phyloP scores from a whole-genome alignment of 2,797 vertebrate species.

The Tragopan temminckii region DNA sequence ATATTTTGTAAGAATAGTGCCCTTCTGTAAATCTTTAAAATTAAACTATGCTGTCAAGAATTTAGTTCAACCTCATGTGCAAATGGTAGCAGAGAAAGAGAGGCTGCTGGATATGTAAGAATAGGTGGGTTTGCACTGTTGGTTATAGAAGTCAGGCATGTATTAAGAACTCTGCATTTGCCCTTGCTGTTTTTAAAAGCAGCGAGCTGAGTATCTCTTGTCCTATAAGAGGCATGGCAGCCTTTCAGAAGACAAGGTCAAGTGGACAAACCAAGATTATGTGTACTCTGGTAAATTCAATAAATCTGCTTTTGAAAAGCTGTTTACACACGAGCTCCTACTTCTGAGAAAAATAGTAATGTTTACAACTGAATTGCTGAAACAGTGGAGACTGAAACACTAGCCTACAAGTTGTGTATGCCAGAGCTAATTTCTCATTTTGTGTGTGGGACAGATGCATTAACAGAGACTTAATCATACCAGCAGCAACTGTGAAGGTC shows the following conservation, averaged over 20 bases:
- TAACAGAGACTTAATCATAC: not conserved
- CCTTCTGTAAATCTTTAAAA: slow-evolving; percentile 56
- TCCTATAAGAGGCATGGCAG: not conserved
- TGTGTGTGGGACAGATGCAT: not conserved
- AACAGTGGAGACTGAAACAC: not conserved
- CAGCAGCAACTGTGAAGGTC: not conserved
- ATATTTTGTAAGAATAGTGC: slow-evolving; percentile 4
- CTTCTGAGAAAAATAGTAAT: not conserved
- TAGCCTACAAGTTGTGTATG: rapidly evolving
- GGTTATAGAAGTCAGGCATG: not conserved
- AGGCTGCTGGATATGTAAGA: not conserved
- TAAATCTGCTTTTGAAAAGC: slow-evolving; percentile 2
- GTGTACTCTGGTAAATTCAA: not conserved
- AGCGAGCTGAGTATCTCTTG: not conserved
- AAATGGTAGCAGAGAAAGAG: slow-evolving; percentile 4
- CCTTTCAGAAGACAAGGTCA: slow-evolving; percentile 7
- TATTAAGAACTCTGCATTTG: not conserved
- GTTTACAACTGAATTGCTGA: not conserved
- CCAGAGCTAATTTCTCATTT: not conserved
- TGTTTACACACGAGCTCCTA: not conserved
- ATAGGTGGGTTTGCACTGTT: not conserved
- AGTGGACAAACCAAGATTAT: not conserved
- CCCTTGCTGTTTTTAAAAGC: not conserved
- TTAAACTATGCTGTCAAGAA: slow-evolving; percentile 35
- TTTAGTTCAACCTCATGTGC: not conserved